Evolutionary conservation across 23 tunicate genomes (phyloP).

Genomic region (Halocynthia roretzi): DNA sequence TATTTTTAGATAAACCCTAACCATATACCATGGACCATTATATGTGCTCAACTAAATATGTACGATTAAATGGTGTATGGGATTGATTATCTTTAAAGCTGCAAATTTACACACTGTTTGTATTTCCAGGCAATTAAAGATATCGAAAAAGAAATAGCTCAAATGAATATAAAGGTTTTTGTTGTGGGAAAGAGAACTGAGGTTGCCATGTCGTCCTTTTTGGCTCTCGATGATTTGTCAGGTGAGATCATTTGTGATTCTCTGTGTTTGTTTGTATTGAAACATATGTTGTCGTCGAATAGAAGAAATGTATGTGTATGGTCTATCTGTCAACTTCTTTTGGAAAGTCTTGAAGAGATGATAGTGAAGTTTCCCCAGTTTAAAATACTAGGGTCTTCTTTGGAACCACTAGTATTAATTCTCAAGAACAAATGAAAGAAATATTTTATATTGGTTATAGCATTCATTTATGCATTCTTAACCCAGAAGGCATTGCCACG

Average conservation of each 20-base stretch:
- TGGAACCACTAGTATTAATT: too few species aligned
- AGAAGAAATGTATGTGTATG: too few species aligned
- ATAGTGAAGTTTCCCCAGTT: too few species aligned
- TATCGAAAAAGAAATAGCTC: neutral
- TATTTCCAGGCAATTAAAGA: slow-evolving; percentile 6
- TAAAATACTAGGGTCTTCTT: too few species aligned
- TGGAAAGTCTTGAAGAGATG: too few species aligned
- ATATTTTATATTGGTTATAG: too few species aligned
- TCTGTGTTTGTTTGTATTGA: too few species aligned
- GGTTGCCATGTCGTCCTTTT: neutral
- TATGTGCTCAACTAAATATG: neutral
- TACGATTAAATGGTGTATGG: neutral
- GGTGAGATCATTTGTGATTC: neutral
- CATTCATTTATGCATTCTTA: too few species aligned
- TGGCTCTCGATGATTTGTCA: neutral
- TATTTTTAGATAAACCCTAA: neutral
- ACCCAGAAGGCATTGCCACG: too few species aligned
- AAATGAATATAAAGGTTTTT: neutral
- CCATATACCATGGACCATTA: neutral
- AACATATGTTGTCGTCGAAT: too few species aligned
- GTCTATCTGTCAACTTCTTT: too few species aligned
- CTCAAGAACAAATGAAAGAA: too few species aligned
- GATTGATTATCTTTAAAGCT: neutral
- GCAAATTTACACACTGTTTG: neutral
- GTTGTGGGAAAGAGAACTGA: neutral